Conservation (phyloP, 1,140 invertebrate species). For the Whitmania pigra region DNA sequence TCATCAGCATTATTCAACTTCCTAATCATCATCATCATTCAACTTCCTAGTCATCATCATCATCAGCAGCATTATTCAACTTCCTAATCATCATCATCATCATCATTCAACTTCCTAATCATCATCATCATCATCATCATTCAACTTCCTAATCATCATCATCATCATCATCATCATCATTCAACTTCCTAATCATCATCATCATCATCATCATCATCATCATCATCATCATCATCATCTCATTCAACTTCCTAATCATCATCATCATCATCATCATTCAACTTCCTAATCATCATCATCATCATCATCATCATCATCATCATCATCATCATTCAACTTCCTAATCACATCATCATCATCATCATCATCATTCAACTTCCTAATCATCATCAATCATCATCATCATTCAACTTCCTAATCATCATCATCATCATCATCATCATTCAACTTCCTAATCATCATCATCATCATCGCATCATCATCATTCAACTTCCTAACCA, state of each 20-base stretch:
- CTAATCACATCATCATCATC: neutral
- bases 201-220: neutral
- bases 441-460: neutral
- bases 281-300: neutral
- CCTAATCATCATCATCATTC: too few species aligned
- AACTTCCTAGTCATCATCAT: too few species aligned
- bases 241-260: too few species aligned
- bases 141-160: too few species aligned
- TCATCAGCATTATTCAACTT: too few species aligned
- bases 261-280: neutral
- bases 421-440: neutral
- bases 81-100: too few species aligned
- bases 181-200: too few species aligned
- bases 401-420: too few species aligned
- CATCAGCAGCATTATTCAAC: too few species aligned
- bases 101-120: too few species aligned
- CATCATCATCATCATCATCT: neutral
- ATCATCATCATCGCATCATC: too few species aligned
- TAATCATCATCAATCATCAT: neutral
- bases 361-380: neutral
- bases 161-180: neutral
- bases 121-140: neutral
- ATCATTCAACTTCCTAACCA: neutral
- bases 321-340: neutral
- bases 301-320: neutral